Percentiles rank a stretch among this genome's conserved stretches.
These are phyloP conservation scores for Herpetotheres cachinnans DNA, from an alignment of 2,113 vertebrate species.

Conservation along the genomic window DNA sequence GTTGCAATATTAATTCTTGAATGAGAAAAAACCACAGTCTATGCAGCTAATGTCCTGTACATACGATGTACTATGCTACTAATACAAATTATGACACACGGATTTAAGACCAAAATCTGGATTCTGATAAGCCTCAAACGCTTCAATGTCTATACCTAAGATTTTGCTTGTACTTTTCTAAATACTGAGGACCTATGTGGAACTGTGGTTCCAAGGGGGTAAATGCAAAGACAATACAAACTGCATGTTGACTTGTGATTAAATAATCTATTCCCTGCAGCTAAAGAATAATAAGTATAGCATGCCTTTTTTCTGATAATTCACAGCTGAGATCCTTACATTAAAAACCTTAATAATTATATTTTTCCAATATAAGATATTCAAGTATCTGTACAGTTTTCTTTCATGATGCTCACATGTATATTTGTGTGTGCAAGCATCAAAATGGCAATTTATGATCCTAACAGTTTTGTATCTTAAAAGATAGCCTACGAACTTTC, in stretches of 20 bases:
- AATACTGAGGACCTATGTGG: not conserved
- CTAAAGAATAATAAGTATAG: not conserved
- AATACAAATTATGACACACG: not conserved
- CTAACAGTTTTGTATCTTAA: not conserved
- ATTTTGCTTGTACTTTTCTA: not conserved
- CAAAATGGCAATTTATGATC: not conserved
- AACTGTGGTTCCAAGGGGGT: not conserved
- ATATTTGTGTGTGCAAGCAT: not conserved
- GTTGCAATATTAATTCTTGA: not conserved
- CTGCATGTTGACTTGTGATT: not conserved
- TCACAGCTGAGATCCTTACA: not conserved
- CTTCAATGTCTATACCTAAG: not conserved
- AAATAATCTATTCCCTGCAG: not conserved
- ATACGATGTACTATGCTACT: not conserved
- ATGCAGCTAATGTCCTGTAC: not conserved
- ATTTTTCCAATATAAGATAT: not conserved
- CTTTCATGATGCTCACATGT: not conserved
- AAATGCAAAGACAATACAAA: not conserved
- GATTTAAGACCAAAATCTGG: not conserved
- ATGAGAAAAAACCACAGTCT: not conserved
- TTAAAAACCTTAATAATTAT: not conserved
- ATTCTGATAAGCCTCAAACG: not conserved
- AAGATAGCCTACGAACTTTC: not conserved
- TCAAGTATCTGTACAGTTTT: not conserved
- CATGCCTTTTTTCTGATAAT: not conserved